Percentiles rank a stretch among this genome's conserved stretches.
These are phyloP conservation scores for Eira barbara DNA, from an alignment of 2,113 vertebrate genomes.

Conservation along the genomic window DNA sequence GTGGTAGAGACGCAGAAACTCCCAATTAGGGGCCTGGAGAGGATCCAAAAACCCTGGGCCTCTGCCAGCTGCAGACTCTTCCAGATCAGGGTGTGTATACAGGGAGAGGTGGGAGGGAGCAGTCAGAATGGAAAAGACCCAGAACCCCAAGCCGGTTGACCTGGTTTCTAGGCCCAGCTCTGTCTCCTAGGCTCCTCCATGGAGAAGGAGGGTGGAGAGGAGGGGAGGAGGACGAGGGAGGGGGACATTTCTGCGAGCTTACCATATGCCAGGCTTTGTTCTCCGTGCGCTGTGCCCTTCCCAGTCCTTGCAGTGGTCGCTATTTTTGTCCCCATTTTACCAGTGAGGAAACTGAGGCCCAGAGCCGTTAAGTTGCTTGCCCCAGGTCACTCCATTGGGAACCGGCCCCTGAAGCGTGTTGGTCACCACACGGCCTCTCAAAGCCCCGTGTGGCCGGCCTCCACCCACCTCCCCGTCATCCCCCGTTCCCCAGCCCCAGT, in stretches of 20 bases:
- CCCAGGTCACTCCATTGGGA: neutral
- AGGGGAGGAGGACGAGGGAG: neutral
- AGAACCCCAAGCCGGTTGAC: neutral
- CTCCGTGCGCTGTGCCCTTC: fast-evolving
- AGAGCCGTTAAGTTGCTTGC: neutral
- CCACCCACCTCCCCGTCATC: neutral
- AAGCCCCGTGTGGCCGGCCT: fast-evolving
- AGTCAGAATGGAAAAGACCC: neutral
- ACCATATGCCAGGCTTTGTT: fast-evolving
- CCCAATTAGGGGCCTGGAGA: neutral
- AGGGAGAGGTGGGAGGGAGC: neutral
- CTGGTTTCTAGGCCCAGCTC: neutral
- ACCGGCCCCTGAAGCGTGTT: neutral
- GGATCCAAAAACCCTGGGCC: neutral
- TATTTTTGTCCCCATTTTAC: neutral
- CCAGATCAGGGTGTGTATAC: neutral
- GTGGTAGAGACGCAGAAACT: neutral
- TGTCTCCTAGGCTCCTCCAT: neutral
- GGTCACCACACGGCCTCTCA: neutral
- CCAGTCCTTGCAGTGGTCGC: neutral
- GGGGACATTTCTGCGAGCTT: neutral
- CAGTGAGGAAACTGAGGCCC: neutral
- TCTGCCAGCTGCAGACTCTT: neutral
- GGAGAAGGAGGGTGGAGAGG: no score
- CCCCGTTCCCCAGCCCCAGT: fast-evolving